Base-by-base conservation (phyloP, 2,888 invertebrate species). In the Dione juno region DNA sequence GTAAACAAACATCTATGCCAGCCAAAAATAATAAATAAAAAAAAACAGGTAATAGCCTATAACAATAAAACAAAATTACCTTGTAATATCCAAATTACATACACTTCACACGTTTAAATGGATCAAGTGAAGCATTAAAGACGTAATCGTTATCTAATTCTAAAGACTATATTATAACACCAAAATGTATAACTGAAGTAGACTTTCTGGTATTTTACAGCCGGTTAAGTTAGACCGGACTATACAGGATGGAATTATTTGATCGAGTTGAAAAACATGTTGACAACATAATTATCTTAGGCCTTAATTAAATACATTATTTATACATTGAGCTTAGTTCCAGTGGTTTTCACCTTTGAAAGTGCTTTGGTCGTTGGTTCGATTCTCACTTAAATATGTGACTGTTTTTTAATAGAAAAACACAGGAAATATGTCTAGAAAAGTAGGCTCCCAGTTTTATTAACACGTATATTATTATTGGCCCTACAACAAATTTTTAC, bases 151-250 rank as follows among this genome's bases (percentile, higher is more conserved):
- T 72, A 72, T 63, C 54, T 69, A 66, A 69, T 69, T 54, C n/a
- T 11, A 8, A 11, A 48, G 48, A 19, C 19, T 13, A 54, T 41
- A 64, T 54, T 28, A 70, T 70, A 48, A 61, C 13, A 54, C 37
- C 41, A 52, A 58, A 50, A 64, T 57, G 43, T 43, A 40, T 35
- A 50, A 35, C 37, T 8, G 10, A 58, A 68, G 63, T 45, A 45
- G 54, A 52, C 13, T 48, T 67, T 75, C 75, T 59, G 58, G 75
- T 74, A 57, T 8, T n/a, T 52, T 19, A 74, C 66, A 45, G 67
- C 75, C 71, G 66, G 75, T 72, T 77, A 76, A 76, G 75, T 75
- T 72, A 67, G 76, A 68, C 74, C 50, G 70, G 71, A 72, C 72
- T 63, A 72, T 74, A 67, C 75, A 76, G 77, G 77, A 75, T 75